Conservation (phyloP, 2,797 vertebrate genomes). For the Anas georgica region DNA sequence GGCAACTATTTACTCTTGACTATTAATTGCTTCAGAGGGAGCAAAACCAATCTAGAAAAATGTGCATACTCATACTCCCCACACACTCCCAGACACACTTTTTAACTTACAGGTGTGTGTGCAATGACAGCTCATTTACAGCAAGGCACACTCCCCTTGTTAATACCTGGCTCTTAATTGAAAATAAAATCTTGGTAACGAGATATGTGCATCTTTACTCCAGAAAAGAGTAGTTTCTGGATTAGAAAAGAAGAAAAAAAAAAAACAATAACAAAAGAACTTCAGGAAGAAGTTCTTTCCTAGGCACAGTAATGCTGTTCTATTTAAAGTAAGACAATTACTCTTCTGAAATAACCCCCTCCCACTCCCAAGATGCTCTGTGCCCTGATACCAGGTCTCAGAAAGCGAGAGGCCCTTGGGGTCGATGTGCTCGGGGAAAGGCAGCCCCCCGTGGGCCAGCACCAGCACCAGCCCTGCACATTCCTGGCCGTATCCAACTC, state of each 20-base stretch:
- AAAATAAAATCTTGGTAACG: not conserved
- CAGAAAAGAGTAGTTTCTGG: not conserved
- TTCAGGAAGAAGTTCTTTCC: not conserved
- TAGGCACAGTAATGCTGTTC: not conserved
- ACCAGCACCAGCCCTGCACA: not conserved
- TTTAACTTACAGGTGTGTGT: not conserved
- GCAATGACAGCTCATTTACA: not conserved
- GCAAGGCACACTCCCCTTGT: not conserved
- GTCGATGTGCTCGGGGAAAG: no score
- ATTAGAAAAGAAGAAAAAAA: not conserved
- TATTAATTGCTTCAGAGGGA: not conserved
- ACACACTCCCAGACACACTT: fast-evolving
- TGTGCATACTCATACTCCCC: no score
- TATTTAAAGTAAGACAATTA: slow-evolving; percentile 8
- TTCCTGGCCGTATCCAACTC: not conserved
- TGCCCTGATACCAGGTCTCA: not conserved
- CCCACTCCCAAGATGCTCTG: not conserved
- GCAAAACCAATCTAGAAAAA: not conserved
- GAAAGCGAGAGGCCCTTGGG: not conserved
- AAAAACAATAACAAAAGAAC: not conserved
- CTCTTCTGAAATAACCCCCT: not conserved
- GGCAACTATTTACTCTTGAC: not conserved
- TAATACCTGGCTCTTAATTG: not conserved
- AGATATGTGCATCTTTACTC: not conserved
- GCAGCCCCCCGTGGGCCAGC: not conserved